These are phyloP conservation scores for Emydoidea blandingii DNA, from an alignment of 2,797 vertebrate species.

Conservation along the genomic window DNA sequence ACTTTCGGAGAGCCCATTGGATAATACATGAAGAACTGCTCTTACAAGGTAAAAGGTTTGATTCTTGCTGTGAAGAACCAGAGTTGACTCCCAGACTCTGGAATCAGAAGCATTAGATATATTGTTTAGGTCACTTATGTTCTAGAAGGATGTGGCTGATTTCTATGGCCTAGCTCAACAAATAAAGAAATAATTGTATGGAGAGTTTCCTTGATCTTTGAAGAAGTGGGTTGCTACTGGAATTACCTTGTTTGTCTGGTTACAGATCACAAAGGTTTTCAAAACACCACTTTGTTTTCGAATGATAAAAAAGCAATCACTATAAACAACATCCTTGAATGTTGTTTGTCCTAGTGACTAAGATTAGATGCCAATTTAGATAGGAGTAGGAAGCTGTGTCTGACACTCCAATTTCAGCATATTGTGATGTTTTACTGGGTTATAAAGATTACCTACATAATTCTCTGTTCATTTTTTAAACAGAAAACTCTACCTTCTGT, in stretches of 20 bases:
- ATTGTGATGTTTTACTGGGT: slow-evolving; percentile 43
- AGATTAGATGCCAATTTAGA: slow-evolving; percentile 73
- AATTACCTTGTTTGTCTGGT: slow-evolving; percentile 52
- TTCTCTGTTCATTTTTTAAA: slow-evolving; percentile 60
- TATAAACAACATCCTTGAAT: slow-evolving; percentile 53
- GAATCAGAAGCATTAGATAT: neutral
- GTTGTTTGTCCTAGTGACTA: slow-evolving; percentile 52
- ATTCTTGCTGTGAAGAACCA: neutral
- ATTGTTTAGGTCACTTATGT: neutral
- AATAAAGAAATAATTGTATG: neutral
- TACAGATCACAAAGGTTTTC: slow-evolving; percentile 56
- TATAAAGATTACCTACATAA: slow-evolving; percentile 65
- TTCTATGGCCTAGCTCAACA: neutral
- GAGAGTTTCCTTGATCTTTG: slow-evolving; percentile 6
- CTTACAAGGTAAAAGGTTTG: neutral
- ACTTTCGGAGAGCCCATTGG: accelerated
- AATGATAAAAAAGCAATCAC: slow-evolving; percentile 56
- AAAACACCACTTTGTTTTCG: slow-evolving; percentile 58
- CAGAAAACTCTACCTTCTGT: slow-evolving; percentile 51
- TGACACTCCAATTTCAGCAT: slow-evolving; percentile 58
- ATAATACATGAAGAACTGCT: neutral
- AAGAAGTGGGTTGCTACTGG: slow-evolving; percentile 34
- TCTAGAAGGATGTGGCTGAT: neutral
- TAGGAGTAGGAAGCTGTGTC: slow-evolving; percentile 23
- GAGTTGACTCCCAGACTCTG: neutral